Conservation (phyloP, 2,888 invertebrate species). For the Epinotia ramella region DNA sequence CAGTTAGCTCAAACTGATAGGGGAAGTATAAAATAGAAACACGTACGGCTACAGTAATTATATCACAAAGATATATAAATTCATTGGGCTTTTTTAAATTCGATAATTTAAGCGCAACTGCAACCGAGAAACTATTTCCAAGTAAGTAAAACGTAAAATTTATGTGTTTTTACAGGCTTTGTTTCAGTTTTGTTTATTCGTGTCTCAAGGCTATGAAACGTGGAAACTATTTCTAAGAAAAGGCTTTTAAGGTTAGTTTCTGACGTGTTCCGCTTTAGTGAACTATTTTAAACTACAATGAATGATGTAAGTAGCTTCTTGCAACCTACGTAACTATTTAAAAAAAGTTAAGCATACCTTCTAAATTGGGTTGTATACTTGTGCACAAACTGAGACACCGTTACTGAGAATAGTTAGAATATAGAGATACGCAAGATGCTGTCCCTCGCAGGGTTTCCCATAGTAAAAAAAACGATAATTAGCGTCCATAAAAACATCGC, state of each 20-base stretch:
- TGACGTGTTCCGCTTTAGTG: conserved; percentile 1
- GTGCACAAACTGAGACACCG: too few species aligned
- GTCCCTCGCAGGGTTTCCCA: too few species aligned
- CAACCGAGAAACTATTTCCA: neutral
- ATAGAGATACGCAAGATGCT: too few species aligned
- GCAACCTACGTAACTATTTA: neutral
- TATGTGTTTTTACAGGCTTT: neutral
- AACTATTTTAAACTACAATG: conserved; percentile 43
- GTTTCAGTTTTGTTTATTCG: conserved; percentile 26
- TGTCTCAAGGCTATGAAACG: conserved; percentile 41
- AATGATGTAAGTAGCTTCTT: neutral
- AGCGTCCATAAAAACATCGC: too few species aligned
- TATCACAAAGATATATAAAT: too few species aligned
- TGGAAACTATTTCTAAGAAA: conserved; percentile 35
- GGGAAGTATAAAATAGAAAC: neutral
- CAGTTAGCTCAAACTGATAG: too few species aligned
- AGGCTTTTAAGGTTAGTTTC: conserved; percentile 15
- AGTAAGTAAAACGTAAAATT: neutral
- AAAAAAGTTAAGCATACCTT: too few species aligned
- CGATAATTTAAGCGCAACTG: neutral
- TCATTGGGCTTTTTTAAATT: too few species aligned
- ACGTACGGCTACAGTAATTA: neutral
- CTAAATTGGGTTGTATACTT: too few species aligned
- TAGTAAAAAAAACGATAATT: too few species aligned
- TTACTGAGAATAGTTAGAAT: too few species aligned